Evolutionary conservation across 2,888 invertebrate genomes (phyloP), one percentile per base, ranked within the genome.

Genomic region (Cynaeus angustus): DNA sequence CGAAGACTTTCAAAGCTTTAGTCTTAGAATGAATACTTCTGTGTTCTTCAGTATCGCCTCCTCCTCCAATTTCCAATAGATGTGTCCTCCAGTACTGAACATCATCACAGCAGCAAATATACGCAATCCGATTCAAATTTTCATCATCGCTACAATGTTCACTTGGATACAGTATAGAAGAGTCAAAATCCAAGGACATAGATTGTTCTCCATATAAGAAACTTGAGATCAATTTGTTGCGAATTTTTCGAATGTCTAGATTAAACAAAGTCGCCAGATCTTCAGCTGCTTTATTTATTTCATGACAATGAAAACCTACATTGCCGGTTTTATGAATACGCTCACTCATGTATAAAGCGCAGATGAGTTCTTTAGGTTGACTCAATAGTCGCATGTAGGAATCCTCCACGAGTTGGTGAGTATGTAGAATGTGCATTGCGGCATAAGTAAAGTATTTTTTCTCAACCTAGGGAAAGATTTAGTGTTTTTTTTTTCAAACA

Each of bases 221-320:
- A 62, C 82, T 82, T 6, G 83, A 78, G 14, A 88, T 72, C 53
- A 87, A 79, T 43, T 83, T 80, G 8, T 82, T 75, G 46, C 85
- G 83, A 9, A 86, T 79, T 58, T 84, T 79, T 3, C 78, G 66
- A 9, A 85, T 74, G 66, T 87, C 83, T 10, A 86, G 76, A n/a
- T 79, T 75, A 68, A 85, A 86, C 33, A 88, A 71, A 46, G 78
- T 74, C 0, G 84, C 83, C 2, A 88, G 75, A 8, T 83, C 83
- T 66, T 85, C 82, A 1, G 85, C 86, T 1, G 87, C 87, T 56
- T 82, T 81, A 78, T 88, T 88, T 30, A 88, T 86, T 73, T 87
- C 87, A 83, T 66, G 85, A 71, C 82, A 82, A 21, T 79, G 72
- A 6, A 72, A 69, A 33, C 70, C 56, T 9, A 73, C 43, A 33